phyloP scores from a whole-genome alignment of 1,140 invertebrate species.

The Brachionus calyciflorus region DNA sequence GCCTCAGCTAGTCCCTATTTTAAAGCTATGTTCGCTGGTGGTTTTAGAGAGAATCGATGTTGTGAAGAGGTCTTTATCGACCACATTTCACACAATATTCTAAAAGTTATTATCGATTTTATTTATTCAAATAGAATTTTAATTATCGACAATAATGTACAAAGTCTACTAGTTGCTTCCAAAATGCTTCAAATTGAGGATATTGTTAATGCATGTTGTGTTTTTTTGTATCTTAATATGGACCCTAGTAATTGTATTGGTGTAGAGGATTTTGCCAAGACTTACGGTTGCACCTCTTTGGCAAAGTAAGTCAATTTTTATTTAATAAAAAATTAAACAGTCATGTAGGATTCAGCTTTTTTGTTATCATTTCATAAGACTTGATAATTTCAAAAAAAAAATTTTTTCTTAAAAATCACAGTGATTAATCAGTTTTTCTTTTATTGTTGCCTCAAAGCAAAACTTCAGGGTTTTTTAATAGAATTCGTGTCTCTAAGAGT shows the following conservation, averaged over 20 bases:
- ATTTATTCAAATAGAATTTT: conserved; percentile 84
- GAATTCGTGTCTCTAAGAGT: no score
- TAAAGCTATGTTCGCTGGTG: conserved; percentile 86
- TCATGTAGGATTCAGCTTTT: no score
- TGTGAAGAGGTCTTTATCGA: conserved; percentile 74
- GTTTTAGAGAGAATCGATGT: conserved; percentile 50
- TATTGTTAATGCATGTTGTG: conserved; percentile 84
- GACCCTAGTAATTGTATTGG: conserved; percentile 89
- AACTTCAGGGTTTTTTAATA: no score
- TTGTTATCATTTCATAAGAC: no score
- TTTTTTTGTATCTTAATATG: conserved; percentile 80
- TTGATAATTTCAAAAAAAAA: no score
- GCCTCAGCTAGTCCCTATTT: conserved; percentile 65
- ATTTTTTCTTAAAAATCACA: no score
- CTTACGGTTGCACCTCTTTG: conserved; percentile 78
- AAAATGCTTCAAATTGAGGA: conserved; percentile 89
- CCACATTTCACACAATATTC: conserved; percentile 79
- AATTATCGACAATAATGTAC: conserved; percentile 84
- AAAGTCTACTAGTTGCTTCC: conserved; percentile 80
- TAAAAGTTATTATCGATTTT: conserved; percentile 78
- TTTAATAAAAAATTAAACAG: conserved; percentile 85
- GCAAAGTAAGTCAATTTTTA: conserved; percentile 73
- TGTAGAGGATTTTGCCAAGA: conserved; percentile 84
- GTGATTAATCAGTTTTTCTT: no score
- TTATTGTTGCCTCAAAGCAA: no score